A percentile compares a stretch with the other conserved stretches of the same genome.
Evolutionary conservation across 1,140 invertebrate species (phyloP).

Genomic region (Dendrolimus punctatus): DNA sequence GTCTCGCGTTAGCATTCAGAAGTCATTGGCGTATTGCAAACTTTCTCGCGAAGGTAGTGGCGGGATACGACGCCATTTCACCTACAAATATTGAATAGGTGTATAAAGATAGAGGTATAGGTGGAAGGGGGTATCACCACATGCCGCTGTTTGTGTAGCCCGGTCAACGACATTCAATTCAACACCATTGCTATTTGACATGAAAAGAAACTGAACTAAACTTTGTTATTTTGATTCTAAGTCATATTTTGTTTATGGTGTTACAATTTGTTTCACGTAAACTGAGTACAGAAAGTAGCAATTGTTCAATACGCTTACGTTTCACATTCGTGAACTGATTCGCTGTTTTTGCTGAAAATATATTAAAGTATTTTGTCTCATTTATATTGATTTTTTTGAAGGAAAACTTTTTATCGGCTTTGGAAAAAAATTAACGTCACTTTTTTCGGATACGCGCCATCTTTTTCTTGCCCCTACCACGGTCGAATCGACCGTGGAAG

Average conservation of each 20-base stretch:
- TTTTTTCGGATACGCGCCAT: too few relatives aligned
- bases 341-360: too few relatives aligned
- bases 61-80: background rate
- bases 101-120: background rate
- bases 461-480: too few relatives aligned
- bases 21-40: constrained; percentile 39
- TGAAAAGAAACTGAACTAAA: constrained; percentile 36
- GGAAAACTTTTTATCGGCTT: too few relatives aligned
- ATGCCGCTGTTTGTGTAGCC: constrained; percentile 18
- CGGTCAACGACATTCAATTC: constrained; percentile 52
- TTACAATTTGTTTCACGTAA: background rate
- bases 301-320: too few relatives aligned
- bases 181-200: constrained; percentile 44
- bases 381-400: too few relatives aligned
- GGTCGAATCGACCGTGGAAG: too few relatives aligned
- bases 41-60: constrained; percentile 23
- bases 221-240: constrained; percentile 1
- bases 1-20: constrained; percentile 35
- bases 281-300: background rate
- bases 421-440: too few relatives aligned
- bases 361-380: too few relatives aligned
- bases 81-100: too few relatives aligned
- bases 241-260: background rate
- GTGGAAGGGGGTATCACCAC: constrained; percentile 7
- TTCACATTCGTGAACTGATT: too few relatives aligned